Percentiles rank a stretch among this genome's conserved stretches.
Evolutionary conservation across 1,140 invertebrate species (phyloP).

Genomic region (Proctacanthus coquilletti): DNA sequence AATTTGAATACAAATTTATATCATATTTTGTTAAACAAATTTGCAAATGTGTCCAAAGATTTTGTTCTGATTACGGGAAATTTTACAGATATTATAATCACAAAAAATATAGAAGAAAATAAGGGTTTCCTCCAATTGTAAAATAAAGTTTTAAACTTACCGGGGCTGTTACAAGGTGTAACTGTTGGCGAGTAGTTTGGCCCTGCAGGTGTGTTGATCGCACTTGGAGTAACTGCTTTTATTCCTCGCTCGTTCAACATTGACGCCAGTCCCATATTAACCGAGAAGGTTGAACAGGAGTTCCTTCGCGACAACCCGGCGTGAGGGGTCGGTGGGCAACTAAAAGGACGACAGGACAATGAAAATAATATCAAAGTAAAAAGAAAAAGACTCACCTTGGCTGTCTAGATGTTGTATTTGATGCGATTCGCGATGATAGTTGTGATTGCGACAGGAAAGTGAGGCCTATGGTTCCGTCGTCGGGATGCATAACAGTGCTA

Average conservation of each 20-base stretch:
- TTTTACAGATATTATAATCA: too few relatives aligned
- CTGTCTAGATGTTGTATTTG: slow-evolving; percentile 25
- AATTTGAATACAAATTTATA: too few relatives aligned
- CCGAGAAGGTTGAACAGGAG: slow-evolving; percentile 63
- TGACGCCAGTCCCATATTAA: slow-evolving; percentile 59
- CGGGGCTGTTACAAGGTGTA: slow-evolving; percentile 68
- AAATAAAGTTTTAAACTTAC: too few relatives aligned
- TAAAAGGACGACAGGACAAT: slow-evolving; percentile 10
- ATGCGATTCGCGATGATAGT: slow-evolving; percentile 27
- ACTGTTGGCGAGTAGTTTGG: slow-evolving; percentile 59
- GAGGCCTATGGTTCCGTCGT: slow-evolving; percentile 44
- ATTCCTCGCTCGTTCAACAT: slow-evolving; percentile 69
- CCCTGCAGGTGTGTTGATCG: slow-evolving; percentile 48
- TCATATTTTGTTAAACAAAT: too few relatives aligned
- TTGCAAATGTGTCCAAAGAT: too few relatives aligned
- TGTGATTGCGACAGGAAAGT: slow-evolving; percentile 30
- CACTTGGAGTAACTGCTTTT: slow-evolving; percentile 50
- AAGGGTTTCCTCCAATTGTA: slow-evolving; percentile 5
- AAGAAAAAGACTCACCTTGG: slow-evolving; percentile 15
- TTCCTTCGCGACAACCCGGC: slow-evolving; percentile 44
- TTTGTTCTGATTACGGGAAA: too few relatives aligned
- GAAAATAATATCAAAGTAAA: too few relatives aligned
- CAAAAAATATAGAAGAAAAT: too few relatives aligned
- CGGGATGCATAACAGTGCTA: slow-evolving; percentile 78
- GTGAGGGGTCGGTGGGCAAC: slow-evolving; percentile 37